Percentiles rank a stretch among this genome's conserved stretches.
These are phyloP conservation scores for Botrylloides violaceus DNA, from an alignment of 23 tunicate genomes.

Conservation along the genomic window DNA sequence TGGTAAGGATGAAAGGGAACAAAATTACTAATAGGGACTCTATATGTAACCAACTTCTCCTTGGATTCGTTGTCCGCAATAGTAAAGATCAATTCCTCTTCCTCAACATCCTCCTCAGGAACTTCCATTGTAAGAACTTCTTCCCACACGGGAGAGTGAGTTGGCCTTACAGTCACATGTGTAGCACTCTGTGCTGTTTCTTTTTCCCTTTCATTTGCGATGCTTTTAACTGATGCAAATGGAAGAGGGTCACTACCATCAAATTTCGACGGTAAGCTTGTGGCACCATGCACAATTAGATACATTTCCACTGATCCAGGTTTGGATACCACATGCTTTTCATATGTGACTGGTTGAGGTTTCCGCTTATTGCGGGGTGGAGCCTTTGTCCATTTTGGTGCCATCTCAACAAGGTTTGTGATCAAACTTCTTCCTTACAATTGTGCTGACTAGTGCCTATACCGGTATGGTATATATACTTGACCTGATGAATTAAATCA, in stretches of 20 bases:
- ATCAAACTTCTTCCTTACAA: too few species aligned
- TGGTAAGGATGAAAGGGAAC: slow-evolving; percentile 87
- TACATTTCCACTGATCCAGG: slow-evolving; percentile 64
- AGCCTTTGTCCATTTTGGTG: neutral
- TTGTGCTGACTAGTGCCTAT: too few species aligned
- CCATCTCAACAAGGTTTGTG: too few species aligned
- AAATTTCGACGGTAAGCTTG: slow-evolving; percentile 74
- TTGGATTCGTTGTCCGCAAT: slow-evolving; percentile 57
- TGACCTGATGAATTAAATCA: too few species aligned
- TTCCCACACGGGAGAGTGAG: slow-evolving; percentile 91
- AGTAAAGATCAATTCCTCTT: slow-evolving; percentile 66
- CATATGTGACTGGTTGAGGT: neutral
- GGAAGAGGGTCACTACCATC: slow-evolving; percentile 91
- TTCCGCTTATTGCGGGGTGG: neutral
- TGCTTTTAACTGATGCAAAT: slow-evolving; percentile 67
- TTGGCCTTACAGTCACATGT: slow-evolving; percentile 58
- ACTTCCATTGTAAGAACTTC: slow-evolving; percentile 62
- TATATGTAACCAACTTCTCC: slow-evolving; percentile 63
- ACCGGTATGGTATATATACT: too few species aligned
- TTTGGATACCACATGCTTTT: slow-evolving; percentile 43
- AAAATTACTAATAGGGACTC: slow-evolving; percentile 35
- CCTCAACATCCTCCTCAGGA: slow-evolving; percentile 32
- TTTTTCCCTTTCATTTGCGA: slow-evolving; percentile 43
- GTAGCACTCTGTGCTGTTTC: slow-evolving; percentile 59
- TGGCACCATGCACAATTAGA: slow-evolving; percentile 80